These are phyloP conservation scores for Acropternis orthonyx DNA, from an alignment of 2,797 vertebrate genomes.

Conservation along the genomic window DNA sequence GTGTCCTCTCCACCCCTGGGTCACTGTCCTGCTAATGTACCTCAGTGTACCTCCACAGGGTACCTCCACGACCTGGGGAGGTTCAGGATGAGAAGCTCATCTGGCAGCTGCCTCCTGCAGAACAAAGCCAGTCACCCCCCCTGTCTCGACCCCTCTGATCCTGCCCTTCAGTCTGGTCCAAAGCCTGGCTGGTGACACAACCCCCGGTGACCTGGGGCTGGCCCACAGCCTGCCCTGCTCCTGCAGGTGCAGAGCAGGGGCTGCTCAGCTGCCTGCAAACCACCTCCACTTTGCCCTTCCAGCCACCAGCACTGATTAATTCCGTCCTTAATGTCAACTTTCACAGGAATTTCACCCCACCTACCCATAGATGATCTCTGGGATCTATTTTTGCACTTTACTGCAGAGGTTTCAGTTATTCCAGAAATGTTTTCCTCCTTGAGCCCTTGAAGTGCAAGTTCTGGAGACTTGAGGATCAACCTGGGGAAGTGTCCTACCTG, in stretches of 20 bases:
- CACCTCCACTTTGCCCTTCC: neutral
- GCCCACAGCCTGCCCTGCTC: neutral
- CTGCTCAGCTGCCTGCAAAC: neutral
- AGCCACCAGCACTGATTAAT: neutral
- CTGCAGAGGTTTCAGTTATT: neutral
- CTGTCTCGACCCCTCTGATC: accelerated
- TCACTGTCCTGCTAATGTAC: neutral
- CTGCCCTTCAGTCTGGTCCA: neutral
- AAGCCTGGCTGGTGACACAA: neutral
- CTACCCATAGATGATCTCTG: neutral
- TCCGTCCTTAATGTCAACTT: neutral
- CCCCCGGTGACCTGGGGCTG: neutral
- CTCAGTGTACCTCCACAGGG: neutral
- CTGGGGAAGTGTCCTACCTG: neutral
- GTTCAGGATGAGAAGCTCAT: neutral
- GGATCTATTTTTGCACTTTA: neutral
- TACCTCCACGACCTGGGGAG: neutral
- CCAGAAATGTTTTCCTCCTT: neutral
- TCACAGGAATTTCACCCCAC: neutral
- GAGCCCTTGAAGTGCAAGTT: neutral
- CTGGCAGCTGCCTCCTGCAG: neutral
- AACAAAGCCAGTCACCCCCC: neutral
- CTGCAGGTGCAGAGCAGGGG: neutral
- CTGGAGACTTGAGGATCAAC: neutral
- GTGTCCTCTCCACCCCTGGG: neutral